Base-by-base conservation (phyloP, 2,888 invertebrate genomes). In the Sicus ferrugineus region DNA sequence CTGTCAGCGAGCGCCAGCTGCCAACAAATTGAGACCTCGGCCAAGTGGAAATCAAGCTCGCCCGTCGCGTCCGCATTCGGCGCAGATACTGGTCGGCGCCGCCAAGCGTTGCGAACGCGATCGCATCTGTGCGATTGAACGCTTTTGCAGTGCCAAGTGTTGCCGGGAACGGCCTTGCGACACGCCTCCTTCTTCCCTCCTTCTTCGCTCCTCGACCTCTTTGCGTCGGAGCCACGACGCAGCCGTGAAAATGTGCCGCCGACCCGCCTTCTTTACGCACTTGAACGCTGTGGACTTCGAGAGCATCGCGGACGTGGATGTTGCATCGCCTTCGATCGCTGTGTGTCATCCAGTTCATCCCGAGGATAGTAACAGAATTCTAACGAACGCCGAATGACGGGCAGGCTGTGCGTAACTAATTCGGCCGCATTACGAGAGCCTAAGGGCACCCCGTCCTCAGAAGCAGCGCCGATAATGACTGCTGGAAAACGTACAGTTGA, bases 51-150 rank as follows among this genome's bases (percentile, higher is more conserved):
- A n/a, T n/a, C n/a, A n/a, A n/a, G n/a, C n/a, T n/a, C n/a, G n/a
- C n/a, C n/a, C n/a, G n/a, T n/a, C n/a, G n/a, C n/a, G n/a, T n/a
- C n/a, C n/a, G n/a, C n/a, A n/a, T n/a, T n/a, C n/a, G n/a, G n/a
- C n/a, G n/a, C 14, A 34, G 34, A 23, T 52, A 21, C 21, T 23
- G 9, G n/a, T 21, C 21, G 50, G 9, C 50, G 23, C 3, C 19
- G 76, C 78, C 74, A 77, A 79, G 79, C 78, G 74, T 75, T 74
- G 30, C 80, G 73, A 79, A 79, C 80, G 72, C 65, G 71, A n/a
- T 59, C 76, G 66, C 78, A 79, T 75, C 79, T 79, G 78, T 72
- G 78, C 62, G 30, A 66, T 70, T 64, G 46, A 73, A 63, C 78
- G 72, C 76, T 79, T n/a, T 78, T 73, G 78, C 78, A 77, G 76